phyloP scores from a whole-genome alignment of 1,140 invertebrate genomes.

The Drosophila azteca region DNA sequence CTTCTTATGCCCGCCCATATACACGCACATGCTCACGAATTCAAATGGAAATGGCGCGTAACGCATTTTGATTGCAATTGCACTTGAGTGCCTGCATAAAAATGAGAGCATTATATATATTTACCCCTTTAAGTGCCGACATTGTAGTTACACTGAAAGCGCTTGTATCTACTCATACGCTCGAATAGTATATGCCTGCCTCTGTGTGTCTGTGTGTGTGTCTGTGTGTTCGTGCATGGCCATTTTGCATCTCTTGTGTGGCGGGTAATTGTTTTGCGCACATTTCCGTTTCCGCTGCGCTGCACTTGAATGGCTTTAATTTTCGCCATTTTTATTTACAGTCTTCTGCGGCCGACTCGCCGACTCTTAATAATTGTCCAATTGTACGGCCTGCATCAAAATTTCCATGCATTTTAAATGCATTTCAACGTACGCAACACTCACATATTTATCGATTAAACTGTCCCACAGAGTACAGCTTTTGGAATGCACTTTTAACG shows the following conservation, averaged over 20 bases:
- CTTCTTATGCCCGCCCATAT: background rate
- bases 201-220: conserved; percentile 9
- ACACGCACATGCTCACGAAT: conserved; percentile 8
- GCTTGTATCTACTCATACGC: conserved; percentile 20
- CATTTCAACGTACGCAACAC: background rate
- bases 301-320: conserved; percentile 77
- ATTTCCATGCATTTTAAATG: conserved; percentile 28
- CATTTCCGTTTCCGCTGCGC: conserved; percentile 76
- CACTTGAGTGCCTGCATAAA: conserved; percentile 76
- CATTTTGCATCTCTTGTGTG: conserved; percentile 33
- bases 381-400: conserved; percentile 39
- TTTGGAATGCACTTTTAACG: too few relatives aligned
- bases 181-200: background rate
- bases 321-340: conserved; percentile 71
- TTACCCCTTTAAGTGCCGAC: conserved; percentile 59
- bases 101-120: conserved; percentile 71
- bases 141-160: conserved; percentile 34
- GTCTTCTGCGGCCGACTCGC: conserved; percentile 22
- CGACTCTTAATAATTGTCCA: conserved; percentile 59
- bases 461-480: too few relatives aligned
- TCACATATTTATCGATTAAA: too few relatives aligned
- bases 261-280: conserved; percentile 73
- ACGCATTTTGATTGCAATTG: conserved; percentile 77
- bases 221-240: conserved; percentile 12
- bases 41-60: conserved; percentile 70